Evolutionary conservation across 2,797 vertebrate genomes (phyloP), one percentile per base, ranked within the genome.

Genomic region (Oceanodroma leucorhoa): DNA sequence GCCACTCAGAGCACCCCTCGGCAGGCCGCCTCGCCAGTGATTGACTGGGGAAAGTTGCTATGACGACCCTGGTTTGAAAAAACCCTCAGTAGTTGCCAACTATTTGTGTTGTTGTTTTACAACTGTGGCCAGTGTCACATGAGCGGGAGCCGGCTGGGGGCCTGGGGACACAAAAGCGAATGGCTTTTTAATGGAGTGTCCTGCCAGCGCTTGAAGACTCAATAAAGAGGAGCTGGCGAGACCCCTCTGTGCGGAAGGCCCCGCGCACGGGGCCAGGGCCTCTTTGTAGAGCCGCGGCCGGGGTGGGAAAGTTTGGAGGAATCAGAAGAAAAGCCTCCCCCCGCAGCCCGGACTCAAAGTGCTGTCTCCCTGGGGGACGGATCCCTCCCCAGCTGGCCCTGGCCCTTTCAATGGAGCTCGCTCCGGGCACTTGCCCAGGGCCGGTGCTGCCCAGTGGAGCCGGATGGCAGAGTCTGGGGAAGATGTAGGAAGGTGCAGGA

Each of bases 101-200:
- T 98, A 98, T 97, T 97, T 97, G 97, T 97, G 98, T 95, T 97
- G 97, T 97, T 98, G 98, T 98, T 98, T 98, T 98, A 98, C 98
- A 98, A 98, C 97, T 98, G 98, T 97, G 98, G 97, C 97, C 97
- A 97, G 96, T 93, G 96, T 98, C 98, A 97, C 97, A 98, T 98
- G 98, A 98, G 98, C 98, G 89, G 97, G 97, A 98, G 98, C 98
- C 98, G 97, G 98, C 98, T 98, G 98, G 97, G 98, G 98, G 97
- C 98, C 98, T 88, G 93, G 90, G 94, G 76, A 97, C 96, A 98
- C 98, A 98, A 98, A 98, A 96, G 97, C 94, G 96, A 98, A 98
- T 98, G 97, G 98, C 96, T 98, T 98, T 98, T 98, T 98, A 98
- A 98, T 98, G 98, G 98, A 98, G 98, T 98, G 97, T 97, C 97